phyloP scores from a whole-genome alignment of 1,140 invertebrate genomes.

The Orussus abietinus region DNA sequence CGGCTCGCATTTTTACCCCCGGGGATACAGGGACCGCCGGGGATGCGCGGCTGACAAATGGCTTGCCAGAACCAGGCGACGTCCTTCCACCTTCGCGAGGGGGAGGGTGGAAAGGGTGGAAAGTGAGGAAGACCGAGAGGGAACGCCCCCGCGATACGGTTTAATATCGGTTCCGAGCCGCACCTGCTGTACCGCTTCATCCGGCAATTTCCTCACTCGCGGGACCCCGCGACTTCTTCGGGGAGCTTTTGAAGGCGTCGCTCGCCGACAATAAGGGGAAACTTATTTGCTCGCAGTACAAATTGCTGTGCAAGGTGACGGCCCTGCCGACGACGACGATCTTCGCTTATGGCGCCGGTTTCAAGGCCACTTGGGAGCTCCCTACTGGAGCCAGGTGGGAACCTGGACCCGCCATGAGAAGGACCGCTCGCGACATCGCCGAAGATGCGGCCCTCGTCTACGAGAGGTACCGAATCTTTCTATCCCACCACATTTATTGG shows the following conservation, averaged over 20 bases:
- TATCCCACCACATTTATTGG: too few relatives aligned
- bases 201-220: too few relatives aligned
- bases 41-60: constrained; percentile 30
- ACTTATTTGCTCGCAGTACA: constrained; percentile 35
- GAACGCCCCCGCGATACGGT: constrained; percentile 29
- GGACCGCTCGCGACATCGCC: constrained; percentile 32
- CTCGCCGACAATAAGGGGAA: too few relatives aligned
- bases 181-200: constrained; percentile 24
- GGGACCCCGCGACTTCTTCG: too few relatives aligned
- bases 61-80: constrained; percentile 35
- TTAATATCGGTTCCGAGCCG: constrained; percentile 32
- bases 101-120: too few relatives aligned
- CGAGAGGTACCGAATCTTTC: too few relatives aligned
- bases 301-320: constrained; percentile 47
- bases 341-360: constrained; percentile 45
- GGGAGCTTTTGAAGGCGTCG: too few relatives aligned
- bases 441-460: constrained; percentile 36
- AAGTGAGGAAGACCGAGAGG: too few relatives aligned
- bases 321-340: constrained; percentile 33
- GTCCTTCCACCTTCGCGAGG: constrained; percentile 21
- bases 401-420: constrained; percentile 19
- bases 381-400: constrained; percentile 28
- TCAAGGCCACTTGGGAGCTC: constrained; percentile 45
- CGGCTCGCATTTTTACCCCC: constrained; percentile 26
- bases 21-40: constrained; percentile 21